These are phyloP conservation scores for Channa striata DNA, from an alignment of 2,797 vertebrate species.

Conservation along the genomic window DNA sequence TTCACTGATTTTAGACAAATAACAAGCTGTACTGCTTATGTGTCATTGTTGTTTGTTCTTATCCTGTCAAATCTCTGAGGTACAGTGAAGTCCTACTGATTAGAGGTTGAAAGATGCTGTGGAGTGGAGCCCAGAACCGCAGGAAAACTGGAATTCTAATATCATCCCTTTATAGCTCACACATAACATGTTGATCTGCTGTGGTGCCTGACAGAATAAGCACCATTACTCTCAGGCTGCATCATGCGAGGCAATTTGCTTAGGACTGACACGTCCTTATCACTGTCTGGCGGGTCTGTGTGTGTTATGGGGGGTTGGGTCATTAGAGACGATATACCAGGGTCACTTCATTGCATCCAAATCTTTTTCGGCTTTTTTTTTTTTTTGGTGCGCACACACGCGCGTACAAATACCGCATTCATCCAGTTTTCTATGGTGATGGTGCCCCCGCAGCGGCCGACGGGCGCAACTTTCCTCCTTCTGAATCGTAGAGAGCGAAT, in stretches of 20 bases:
- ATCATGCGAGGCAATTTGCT: slow-evolving; percentile 4
- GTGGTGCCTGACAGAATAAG: slow-evolving; percentile 10
- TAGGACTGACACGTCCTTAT: too few relatives aligned
- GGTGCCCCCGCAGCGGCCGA: slow-evolving; percentile 67
- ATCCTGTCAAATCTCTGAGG: background rate
- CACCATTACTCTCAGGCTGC: slow-evolving; percentile 19
- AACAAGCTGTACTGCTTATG: background rate
- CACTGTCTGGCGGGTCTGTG: too few relatives aligned
- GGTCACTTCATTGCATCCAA: slow-evolving; percentile 7
- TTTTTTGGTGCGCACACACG: too few relatives aligned
- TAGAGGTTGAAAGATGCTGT: background rate
- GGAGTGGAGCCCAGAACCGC: too few relatives aligned
- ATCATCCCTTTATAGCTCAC: too few relatives aligned
- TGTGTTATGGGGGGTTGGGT: slow-evolving; percentile 6
- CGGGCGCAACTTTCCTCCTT: slow-evolving; percentile 68
- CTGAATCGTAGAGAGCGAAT: slow-evolving; percentile 48
- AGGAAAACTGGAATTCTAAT: background rate
- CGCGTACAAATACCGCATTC: slow-evolving; percentile 72
- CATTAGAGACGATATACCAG: slow-evolving; percentile 5
- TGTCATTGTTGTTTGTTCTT: background rate
- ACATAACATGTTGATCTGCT: background rate
- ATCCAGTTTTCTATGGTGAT: slow-evolving; percentile 70
- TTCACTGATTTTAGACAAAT: background rate
- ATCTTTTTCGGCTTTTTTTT: slow-evolving; percentile 1
- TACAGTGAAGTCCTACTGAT: background rate